Evolutionary conservation across 23 tunicate genomes (phyloP).

Genomic region (Botrylloides violaceus): DNA sequence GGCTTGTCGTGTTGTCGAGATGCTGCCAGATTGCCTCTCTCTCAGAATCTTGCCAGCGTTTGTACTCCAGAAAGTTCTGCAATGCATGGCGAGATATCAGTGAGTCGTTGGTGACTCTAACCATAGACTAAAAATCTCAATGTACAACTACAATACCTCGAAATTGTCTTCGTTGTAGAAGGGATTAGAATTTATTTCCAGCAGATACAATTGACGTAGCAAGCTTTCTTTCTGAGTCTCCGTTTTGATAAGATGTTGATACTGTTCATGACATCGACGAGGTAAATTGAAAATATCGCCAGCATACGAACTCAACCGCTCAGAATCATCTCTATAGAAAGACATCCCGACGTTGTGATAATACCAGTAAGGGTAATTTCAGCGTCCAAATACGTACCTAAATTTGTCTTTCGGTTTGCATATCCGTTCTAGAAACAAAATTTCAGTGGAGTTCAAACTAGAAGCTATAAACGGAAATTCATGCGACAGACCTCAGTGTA

Average conservation of each 20-base stretch:
- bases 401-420: not conserved
- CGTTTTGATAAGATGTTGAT: not conserved
- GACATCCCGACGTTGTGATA: too few species aligned
- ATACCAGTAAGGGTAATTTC: not conserved
- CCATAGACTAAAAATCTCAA: not conserved
- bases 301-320: not conserved
- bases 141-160: not conserved
- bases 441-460: too few species aligned
- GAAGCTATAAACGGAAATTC: too few species aligned
- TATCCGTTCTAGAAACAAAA: too few species aligned
- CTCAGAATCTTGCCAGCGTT: not conserved
- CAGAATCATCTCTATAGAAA: not conserved
- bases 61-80: not conserved
- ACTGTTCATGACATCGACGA: not conserved
- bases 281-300: not conserved
- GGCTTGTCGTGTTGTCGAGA: not conserved
- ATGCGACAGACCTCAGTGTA: too few species aligned
- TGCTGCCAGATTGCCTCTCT: not conserved
- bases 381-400: not conserved
- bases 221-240: conserved; percentile 1
- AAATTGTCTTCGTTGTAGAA: conserved; percentile 15
- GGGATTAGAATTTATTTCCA: conserved; percentile 19
- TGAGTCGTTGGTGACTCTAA: too few species aligned
- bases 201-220: not conserved
- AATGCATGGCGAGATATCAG: not conserved